phyloP scores from a whole-genome alignment of 1,140 invertebrate species.

The Agraylea sexmaculata region DNA sequence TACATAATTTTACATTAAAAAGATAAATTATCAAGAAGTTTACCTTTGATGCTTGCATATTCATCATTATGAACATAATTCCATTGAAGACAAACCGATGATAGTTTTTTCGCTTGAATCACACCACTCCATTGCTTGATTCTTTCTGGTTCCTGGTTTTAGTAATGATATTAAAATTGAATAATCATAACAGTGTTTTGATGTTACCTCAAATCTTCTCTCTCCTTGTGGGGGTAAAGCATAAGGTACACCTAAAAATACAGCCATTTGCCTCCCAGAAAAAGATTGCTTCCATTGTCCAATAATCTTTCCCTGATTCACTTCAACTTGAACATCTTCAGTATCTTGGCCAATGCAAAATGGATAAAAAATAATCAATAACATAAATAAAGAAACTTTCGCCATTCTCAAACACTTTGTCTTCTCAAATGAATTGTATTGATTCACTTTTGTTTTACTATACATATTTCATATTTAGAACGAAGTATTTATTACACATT shows the following conservation, averaged over 20 bases:
- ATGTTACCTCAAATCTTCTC: constrained; percentile 16
- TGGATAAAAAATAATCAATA: constrained; percentile 4
- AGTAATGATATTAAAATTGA: too few species aligned
- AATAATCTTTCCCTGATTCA: constrained; percentile 14
- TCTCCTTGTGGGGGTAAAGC: constrained; percentile 18
- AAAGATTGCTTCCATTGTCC: constrained; percentile 17
- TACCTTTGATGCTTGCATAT: background rate
- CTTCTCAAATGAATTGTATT: too few species aligned
- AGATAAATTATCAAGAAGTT: background rate
- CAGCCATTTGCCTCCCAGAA: constrained; percentile 13
- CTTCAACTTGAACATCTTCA: constrained; percentile 11
- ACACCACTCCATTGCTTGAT: constrained; percentile 32
- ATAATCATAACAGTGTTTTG: background rate
- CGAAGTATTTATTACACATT: too few species aligned
- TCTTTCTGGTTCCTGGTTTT: constrained; percentile 32
- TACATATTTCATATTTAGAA: too few species aligned
- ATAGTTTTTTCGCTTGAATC: constrained; percentile 28
- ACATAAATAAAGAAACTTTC: too few species aligned
- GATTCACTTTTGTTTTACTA: too few species aligned
- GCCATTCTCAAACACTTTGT: too few species aligned
- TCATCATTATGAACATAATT: background rate
- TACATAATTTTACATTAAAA: background rate
- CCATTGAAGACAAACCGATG: constrained; percentile 29
- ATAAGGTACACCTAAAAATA: constrained; percentile 20
- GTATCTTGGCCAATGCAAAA: background rate